Base-by-base conservation (phyloP, 2,113 vertebrate genomes). In the Actenoides lindsayi region DNA sequence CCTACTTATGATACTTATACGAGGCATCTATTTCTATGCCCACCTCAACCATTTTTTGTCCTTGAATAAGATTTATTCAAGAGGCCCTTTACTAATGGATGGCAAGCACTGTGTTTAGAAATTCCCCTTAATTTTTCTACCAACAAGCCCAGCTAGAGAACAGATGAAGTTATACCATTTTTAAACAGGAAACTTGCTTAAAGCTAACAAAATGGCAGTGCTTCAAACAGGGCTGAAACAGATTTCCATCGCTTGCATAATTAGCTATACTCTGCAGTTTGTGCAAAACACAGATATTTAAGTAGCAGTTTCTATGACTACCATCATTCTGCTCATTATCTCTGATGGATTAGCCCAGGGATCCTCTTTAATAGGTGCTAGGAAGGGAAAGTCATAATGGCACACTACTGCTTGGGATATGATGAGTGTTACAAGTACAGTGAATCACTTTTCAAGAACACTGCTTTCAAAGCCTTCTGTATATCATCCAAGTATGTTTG, bases 291-390 rank as follows among this genome's bases (percentile, higher is more conserved):
- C 63, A 44, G 39, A 69, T 76, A 79, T 85, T 91, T 88, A 90
- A 96, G 91, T 67, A 90, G 69, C 50, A 17, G 95, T 96, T 96
- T 87, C 96, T 76, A 95, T 95, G 92, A 28, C 94, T 93, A 93
- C 96, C 91, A 67, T 85, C 50, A 69, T 79, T 76, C 94, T 80
- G 44, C 50, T 95, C 70, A 41, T 93, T 93, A 91, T 30, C 37
- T 33, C 54, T 59, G 46, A 83, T 83, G 59, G 54, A 90, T 94
- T 86, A 88, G 84, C 57, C 37, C 10, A 21, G 44, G 39, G 69
- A 87, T 64, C 71, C 57, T 78, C 62, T 82, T 84, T 76, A 84
- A 87, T 23, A 78, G 56, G 24, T 56, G 10, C 37, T 63, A 81
- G 84, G 51, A 91, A 82, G 17, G 8, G 6, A 79, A 87, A 96